Evolutionary conservation across 2,113 vertebrate species (phyloP), one percentile per base, ranked within the genome.

Genomic region (Leptobrachium leishanense): DNA sequence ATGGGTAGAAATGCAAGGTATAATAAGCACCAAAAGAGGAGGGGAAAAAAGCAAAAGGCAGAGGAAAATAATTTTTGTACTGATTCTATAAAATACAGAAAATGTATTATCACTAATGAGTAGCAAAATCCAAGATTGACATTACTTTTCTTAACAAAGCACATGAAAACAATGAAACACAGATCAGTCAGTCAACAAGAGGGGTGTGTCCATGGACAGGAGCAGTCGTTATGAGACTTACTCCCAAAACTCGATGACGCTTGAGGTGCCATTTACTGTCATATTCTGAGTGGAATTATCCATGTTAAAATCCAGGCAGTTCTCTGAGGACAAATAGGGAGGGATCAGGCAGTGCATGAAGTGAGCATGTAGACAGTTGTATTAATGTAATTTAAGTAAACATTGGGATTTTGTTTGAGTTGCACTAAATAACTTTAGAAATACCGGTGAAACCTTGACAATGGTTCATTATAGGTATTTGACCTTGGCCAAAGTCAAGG

Each of bases 221-320:
- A 1, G 55, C 55, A 13, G 55, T 59, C 55, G 13, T 15, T 15
- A 12, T 11, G 10, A 59, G 10, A 95, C 97, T 69, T 92, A 97
- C 96, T 98, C 96, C 95, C 96, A 97, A 86, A 98, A 98, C 85
- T 98, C 96, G 68, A 92, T 92, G 82, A 97, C 88, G 0, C 95
- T 89, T 0, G 95, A 97, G 0, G 94, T 94, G 84, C 88, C 74
- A 0, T 97, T 97, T 39, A 79, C 79, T 0, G 85, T 20, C 1
- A 73, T 42, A 42, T 84, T 75, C 1, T 39, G 82, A 53, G 93
- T 46, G 83, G 79, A 44, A 84, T 78, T 77, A 90, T 87, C 73
- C 87, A 85, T 86, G 89, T 87, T 69, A 82, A 93, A 92, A 78
- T 92, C 86, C 86, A 94, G 81, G 81, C 96, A 98, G 2, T 87